Evolutionary conservation across 1,140 invertebrate genomes (phyloP).

Genomic region (Pemphigus obesinymphae): DNA sequence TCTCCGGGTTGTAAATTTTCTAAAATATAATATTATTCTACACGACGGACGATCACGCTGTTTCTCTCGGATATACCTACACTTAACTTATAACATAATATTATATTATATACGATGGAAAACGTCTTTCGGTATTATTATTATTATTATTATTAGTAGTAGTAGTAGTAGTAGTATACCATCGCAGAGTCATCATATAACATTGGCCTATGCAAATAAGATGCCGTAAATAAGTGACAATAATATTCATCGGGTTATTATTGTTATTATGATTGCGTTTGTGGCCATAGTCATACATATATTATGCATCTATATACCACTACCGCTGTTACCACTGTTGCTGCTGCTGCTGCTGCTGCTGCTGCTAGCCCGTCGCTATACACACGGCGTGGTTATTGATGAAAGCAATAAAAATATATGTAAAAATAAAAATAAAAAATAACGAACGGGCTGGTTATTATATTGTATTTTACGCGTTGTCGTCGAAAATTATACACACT

Average conservation of each 20-base stretch:
- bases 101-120: background rate
- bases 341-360: background rate
- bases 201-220: constrained; percentile 30
- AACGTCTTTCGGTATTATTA: background rate
- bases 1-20: background rate
- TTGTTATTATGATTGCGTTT: constrained; percentile 5
- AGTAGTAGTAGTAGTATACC: too few species aligned
- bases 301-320: background rate
- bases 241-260: constrained; percentile 18
- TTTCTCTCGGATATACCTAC: background rate
- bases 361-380: too few species aligned
- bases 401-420: constrained; percentile 16
- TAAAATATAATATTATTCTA: background rate
- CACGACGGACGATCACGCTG: background rate
- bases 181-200: background rate
- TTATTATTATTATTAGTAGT: background rate
- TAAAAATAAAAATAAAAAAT: too few species aligned
- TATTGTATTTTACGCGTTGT: background rate
- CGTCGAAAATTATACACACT: background rate
- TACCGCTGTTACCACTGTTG: background rate
- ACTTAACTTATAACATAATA: background rate
- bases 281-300: background rate
- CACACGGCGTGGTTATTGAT: background rate
- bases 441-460: background rate
- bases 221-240: constrained; percentile 33